These are phyloP conservation scores for Micropoecilia bifurca DNA, from an alignment of 2,797 vertebrate genomes.

Conservation along the genomic window DNA sequence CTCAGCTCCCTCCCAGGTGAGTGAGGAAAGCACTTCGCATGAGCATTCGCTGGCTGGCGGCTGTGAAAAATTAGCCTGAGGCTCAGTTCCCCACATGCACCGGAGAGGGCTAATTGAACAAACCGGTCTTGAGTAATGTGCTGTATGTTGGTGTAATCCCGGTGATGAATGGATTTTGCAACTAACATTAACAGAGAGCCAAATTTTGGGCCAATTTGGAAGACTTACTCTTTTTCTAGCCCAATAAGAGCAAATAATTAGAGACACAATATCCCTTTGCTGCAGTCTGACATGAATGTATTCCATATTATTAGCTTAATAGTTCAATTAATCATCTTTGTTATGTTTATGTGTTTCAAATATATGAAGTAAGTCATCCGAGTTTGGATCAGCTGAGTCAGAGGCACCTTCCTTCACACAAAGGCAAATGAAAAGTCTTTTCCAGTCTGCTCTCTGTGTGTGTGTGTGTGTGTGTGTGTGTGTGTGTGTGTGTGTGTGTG, in stretches of 20 bases:
- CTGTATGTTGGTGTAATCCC: constrained; percentile 67
- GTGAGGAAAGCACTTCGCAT: constrained; percentile 66
- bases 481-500: background rate
- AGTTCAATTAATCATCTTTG: constrained; percentile 11
- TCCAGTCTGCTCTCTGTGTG: constrained; percentile 70
- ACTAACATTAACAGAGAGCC: constrained; percentile 71
- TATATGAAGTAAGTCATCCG: constrained; percentile 42
- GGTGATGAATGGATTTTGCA: constrained; percentile 79
- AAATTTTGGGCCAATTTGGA: constrained; percentile 66
- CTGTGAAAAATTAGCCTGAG: constrained; percentile 75
- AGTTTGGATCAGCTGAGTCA: constrained; percentile 79
- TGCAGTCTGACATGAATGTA: constrained; percentile 16
- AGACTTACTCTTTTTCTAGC: constrained; percentile 51
- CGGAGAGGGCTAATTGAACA: constrained; percentile 76
- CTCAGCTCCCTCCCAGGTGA: constrained; percentile 69
- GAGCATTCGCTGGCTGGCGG: constrained; percentile 62
- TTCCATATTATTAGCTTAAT: constrained; percentile 5
- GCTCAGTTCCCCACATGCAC: constrained; percentile 62
- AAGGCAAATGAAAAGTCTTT: constrained; percentile 86
- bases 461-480: constrained; percentile 5
- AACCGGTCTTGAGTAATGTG: constrained; percentile 74
- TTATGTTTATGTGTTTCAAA: constrained; percentile 35
- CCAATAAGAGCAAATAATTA: constrained; percentile 50
- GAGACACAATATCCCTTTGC: constrained; percentile 31
- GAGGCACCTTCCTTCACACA: constrained; percentile 74